Conservation (phyloP, 2,113 vertebrate species). For the Perccottus glenii region DNA sequence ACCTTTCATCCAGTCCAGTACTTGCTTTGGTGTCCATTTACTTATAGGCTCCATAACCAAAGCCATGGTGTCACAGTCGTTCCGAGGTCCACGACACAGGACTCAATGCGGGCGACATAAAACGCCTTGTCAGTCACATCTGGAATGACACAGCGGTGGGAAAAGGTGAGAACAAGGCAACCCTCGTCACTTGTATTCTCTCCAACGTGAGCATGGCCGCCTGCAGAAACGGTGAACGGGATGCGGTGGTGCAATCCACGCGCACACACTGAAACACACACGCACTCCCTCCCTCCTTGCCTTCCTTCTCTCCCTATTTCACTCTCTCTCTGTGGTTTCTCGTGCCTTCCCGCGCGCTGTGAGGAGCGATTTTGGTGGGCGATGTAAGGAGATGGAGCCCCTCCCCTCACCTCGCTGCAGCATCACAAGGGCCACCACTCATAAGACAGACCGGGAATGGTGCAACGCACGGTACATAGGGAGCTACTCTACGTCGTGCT, state of each 20-base stretch:
- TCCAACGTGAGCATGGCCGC: constrained; percentile 83
- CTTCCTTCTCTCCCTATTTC: constrained; percentile 7
- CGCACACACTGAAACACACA: constrained; percentile 67
- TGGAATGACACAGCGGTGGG: constrained; percentile 54
- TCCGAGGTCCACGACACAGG: constrained; percentile 75
- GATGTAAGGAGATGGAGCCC: constrained; percentile 67
- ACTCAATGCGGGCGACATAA: constrained; percentile 68
- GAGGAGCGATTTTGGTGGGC: constrained; percentile 75
- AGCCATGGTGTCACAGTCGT: constrained; percentile 89
- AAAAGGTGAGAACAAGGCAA: constrained; percentile 41
- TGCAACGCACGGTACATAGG: constrained; percentile 81
- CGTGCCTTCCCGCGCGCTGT: constrained; percentile 73
- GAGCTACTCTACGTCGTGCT: constrained; percentile 36
- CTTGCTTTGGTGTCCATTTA: constrained; percentile 93
- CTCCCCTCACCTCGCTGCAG: constrained; percentile 75
- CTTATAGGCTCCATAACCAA: constrained; percentile 92
- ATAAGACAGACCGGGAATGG: constrained; percentile 83
- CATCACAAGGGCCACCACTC: constrained; percentile 78
- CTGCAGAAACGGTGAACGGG: constrained; percentile 74
- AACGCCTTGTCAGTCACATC: constrained; percentile 75
- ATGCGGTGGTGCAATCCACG: constrained; percentile 85
- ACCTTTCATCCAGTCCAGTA: constrained; percentile 95
- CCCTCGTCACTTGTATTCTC: constrained; percentile 59
- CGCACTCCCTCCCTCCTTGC: constrained; percentile 37
- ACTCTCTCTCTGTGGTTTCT: constrained; percentile 38